These are phyloP conservation scores for Tragelaphus buxtoni DNA, from an alignment of 2,113 vertebrate species.

Conservation along the genomic window DNA sequence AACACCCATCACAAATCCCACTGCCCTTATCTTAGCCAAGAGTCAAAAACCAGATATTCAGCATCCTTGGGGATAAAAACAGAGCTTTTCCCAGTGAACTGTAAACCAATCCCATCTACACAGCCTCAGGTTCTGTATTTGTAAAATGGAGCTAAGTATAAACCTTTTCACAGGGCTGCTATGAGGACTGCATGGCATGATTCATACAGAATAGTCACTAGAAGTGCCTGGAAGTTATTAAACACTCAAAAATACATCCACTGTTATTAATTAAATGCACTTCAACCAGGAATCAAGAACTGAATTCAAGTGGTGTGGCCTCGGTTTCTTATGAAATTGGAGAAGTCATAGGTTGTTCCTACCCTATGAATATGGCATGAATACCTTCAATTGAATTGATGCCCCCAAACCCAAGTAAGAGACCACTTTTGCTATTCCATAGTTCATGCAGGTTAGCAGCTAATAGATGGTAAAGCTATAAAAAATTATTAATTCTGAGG, in stretches of 20 bases:
- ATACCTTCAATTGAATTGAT: not conserved
- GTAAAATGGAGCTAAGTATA: not conserved
- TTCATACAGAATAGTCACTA: not conserved
- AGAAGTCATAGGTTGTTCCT: not conserved
- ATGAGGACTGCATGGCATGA: not conserved
- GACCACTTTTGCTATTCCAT: not conserved
- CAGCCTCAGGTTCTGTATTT: not conserved
- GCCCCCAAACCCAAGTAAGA: not conserved
- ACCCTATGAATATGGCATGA: not conserved
- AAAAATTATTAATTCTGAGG: not conserved
- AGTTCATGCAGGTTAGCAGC: not conserved
- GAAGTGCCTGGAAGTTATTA: not conserved
- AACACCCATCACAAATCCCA: not conserved
- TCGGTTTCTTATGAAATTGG: not conserved
- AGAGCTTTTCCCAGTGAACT: not conserved
- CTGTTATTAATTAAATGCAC: not conserved
- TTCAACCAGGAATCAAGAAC: not conserved
- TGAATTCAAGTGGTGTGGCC: not conserved
- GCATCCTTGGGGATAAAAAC: not conserved
- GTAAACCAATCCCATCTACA: not conserved
- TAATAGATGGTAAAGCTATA: not conserved
- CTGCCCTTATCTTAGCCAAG: not conserved
- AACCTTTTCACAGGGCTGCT: not conserved
- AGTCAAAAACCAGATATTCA: not conserved
- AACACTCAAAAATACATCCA: not conserved